phyloP scores from a whole-genome alignment of 2,797 vertebrate genomes.

The Spinus pinus region DNA sequence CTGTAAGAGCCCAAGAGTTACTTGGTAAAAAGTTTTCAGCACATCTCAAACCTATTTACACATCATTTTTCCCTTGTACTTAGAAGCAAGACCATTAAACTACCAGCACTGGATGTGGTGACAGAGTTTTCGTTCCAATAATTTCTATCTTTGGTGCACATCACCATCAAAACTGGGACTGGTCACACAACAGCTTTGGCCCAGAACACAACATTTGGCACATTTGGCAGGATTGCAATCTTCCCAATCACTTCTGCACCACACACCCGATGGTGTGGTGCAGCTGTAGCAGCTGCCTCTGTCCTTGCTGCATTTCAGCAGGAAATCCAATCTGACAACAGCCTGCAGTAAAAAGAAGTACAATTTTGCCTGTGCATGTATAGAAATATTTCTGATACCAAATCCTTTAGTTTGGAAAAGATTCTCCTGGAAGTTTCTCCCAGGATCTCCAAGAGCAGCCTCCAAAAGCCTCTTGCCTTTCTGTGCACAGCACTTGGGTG shows the following conservation, averaged over 20 bases:
- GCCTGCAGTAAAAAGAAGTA: background rate
- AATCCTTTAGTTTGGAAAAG: background rate
- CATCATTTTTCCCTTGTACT: background rate
- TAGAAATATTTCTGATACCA: background rate
- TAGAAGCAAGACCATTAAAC: background rate
- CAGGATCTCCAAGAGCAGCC: background rate
- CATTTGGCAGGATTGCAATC: background rate
- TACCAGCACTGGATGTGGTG: background rate
- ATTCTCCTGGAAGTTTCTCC: background rate
- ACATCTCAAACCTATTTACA: background rate
- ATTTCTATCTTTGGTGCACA: background rate
- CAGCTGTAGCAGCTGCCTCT: background rate
- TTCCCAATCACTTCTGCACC: background rate
- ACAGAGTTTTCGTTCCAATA: background rate
- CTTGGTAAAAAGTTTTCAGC: background rate
- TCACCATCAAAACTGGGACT: background rate
- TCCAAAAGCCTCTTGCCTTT: background rate
- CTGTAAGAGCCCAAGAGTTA: background rate
- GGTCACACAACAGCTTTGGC: background rate
- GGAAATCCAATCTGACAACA: background rate
- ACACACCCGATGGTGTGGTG: fast-evolving
- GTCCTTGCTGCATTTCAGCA: background rate
- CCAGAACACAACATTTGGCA: background rate
- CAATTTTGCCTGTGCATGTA: background rate
- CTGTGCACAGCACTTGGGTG: background rate